A percentile compares a stretch with the other conserved stretches of the same genome.
Evolutionary conservation across 1,140 invertebrate species (phyloP).

Genomic region (Pygmarrhopalites habei): DNA sequence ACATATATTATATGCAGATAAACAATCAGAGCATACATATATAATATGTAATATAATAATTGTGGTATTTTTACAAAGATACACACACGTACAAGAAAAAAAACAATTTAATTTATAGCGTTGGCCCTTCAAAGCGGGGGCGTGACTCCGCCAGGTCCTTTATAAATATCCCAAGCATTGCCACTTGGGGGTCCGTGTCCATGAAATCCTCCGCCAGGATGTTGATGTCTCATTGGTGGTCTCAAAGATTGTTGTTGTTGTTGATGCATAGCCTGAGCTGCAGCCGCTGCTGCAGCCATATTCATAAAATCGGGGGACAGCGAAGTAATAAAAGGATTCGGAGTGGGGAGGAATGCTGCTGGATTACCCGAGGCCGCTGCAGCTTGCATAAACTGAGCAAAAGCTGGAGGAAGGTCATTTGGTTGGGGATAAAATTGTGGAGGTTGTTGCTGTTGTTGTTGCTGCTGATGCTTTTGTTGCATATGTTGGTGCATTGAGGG

Average conservation of each 20-base stretch:
- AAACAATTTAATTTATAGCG: no score
- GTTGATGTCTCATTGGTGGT: neutral
- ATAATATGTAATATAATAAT: no score
- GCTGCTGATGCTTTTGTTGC: neutral
- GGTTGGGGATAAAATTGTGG: neutral
- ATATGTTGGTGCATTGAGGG: neutral
- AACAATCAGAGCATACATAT: no score
- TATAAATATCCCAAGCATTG: conserved; percentile 20
- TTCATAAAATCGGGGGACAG: neutral
- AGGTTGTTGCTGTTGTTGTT: neutral
- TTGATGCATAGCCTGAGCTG: neutral
- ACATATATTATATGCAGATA: no score
- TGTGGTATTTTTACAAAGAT: no score
- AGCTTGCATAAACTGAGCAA: conserved; percentile 18
- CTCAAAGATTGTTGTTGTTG: neutral
- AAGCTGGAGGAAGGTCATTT: neutral
- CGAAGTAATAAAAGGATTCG: neutral
- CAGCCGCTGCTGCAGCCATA: neutral
- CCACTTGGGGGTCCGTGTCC: neutral
- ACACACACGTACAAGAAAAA: no score
- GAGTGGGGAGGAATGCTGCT: neutral
- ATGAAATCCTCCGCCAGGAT: neutral
- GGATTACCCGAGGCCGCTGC: neutral
- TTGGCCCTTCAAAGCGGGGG: conserved; percentile 14
- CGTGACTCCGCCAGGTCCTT: conserved; percentile 23